phyloP scores from a whole-genome alignment of 2,797 vertebrate species.

The Diglossa cyanea region DNA sequence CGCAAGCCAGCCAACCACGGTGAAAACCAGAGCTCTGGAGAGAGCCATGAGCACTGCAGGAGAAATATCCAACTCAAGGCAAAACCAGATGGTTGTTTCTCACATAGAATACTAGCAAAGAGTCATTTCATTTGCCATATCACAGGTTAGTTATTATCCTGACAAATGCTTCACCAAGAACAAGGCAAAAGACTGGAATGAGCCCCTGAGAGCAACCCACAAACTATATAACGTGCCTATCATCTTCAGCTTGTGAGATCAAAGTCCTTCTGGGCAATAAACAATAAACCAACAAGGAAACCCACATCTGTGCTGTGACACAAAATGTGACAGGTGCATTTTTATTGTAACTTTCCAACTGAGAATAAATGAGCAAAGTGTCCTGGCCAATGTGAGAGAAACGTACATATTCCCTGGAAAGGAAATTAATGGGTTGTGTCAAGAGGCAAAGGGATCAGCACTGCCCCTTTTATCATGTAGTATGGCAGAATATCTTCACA shows the following conservation, averaged over 20 bases:
- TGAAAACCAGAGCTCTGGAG: neutral
- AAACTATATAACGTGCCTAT: neutral
- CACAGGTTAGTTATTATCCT: neutral
- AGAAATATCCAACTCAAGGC: neutral
- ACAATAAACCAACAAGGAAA: neutral
- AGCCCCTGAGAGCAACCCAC: neutral
- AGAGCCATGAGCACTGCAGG: neutral
- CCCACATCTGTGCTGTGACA: neutral
- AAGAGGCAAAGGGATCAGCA: neutral
- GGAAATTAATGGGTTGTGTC: neutral
- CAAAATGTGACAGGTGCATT: neutral
- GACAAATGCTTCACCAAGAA: neutral
- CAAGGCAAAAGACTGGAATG: neutral
- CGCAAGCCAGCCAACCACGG: neutral
- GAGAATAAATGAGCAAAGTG: neutral
- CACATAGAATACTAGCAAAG: neutral
- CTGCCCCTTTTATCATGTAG: neutral
- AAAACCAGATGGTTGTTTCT: neutral
- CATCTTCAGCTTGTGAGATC: neutral
- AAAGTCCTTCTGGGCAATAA: constrained; percentile 54
- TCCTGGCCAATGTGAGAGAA: neutral
- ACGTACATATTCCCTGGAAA: neutral
- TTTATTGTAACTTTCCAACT: neutral
- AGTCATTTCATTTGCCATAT: neutral
- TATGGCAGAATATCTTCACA: neutral